Conservation (phyloP, 2,113 vertebrate species). For the Gasterosteus aculeatus region DNA sequence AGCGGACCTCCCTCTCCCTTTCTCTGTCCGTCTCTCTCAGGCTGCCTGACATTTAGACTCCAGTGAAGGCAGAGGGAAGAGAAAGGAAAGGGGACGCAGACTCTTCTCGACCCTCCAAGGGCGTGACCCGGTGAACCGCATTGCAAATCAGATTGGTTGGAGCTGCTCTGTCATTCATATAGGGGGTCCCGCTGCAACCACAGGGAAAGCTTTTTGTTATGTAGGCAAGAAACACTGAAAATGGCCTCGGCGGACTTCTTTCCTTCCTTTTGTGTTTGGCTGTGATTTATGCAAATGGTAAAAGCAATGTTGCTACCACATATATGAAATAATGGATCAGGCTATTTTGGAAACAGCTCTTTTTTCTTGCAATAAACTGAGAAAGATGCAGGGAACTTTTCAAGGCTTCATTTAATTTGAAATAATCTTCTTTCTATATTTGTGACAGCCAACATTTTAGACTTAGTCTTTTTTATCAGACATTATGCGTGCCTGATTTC, state of each 20-base stretch:
- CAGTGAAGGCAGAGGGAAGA: conserved; percentile 56
- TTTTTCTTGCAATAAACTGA: background rate
- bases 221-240: conserved; percentile 11
- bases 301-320: background rate
- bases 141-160: conserved; percentile 57
- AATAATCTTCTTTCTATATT: background rate
- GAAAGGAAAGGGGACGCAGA: conserved; percentile 61
- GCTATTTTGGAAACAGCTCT: background rate
- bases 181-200: conserved; percentile 14
- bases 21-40: conserved; percentile 49
- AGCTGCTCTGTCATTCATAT: conserved; percentile 54
- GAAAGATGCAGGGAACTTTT: conserved; percentile 1
- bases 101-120: conserved; percentile 53
- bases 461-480: background rate
- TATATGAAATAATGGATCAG: background rate
- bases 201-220: conserved; percentile 18
- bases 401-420: background rate
- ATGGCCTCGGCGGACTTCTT: background rate
- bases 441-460: background rate
- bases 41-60: conserved; percentile 75
- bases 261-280: background rate
- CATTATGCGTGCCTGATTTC: background rate
- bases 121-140: conserved; percentile 58
- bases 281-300: conserved; percentile 6
- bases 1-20: conserved; percentile 51